Evolutionary conservation across 1,140 invertebrate genomes (phyloP).

Genomic region (Drosophila ercepeae): DNA sequence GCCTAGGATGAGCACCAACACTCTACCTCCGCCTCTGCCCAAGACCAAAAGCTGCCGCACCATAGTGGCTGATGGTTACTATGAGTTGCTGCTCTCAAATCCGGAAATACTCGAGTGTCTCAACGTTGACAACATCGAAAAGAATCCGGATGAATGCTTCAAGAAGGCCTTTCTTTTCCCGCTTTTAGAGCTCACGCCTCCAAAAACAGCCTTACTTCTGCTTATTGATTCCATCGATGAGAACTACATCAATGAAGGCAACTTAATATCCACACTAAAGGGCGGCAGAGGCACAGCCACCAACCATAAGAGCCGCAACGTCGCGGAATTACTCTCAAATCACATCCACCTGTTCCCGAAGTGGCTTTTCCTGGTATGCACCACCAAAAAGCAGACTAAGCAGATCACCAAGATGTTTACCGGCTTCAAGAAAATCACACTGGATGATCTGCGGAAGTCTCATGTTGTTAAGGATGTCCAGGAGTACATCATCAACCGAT

Average conservation of each 20-base stretch:
- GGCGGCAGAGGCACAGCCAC: slow-evolving; percentile 80
- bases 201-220: slow-evolving; percentile 92
- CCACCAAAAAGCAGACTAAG: slow-evolving; percentile 93
- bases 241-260: slow-evolving; percentile 84
- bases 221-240: slow-evolving; percentile 97
- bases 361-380: slow-evolving; percentile 96
- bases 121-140: slow-evolving; percentile 87
- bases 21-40: slow-evolving; percentile 85
- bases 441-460: slow-evolving; percentile 95
- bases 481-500: slow-evolving; percentile 95
- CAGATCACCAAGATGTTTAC: slow-evolving; percentile 95
- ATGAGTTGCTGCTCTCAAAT: slow-evolving; percentile 90
- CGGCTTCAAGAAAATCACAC: slow-evolving; percentile 95
- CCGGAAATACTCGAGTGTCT: slow-evolving; percentile 88
- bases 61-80: slow-evolving; percentile 91
- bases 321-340: slow-evolving; percentile 93
- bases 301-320: slow-evolving; percentile 87
- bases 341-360: slow-evolving; percentile 97
- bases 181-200: slow-evolving; percentile 91
- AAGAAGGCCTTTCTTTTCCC: slow-evolving; percentile 95
- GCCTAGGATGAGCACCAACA: slow-evolving; percentile 55
- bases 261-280: slow-evolving; percentile 80
- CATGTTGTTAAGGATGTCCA: slow-evolving; percentile 96
- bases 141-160: slow-evolving; percentile 95
- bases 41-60: slow-evolving; percentile 87